Evolutionary conservation across 1,140 invertebrate genomes (phyloP).

Genomic region (Leptopilina clavipes): DNA sequence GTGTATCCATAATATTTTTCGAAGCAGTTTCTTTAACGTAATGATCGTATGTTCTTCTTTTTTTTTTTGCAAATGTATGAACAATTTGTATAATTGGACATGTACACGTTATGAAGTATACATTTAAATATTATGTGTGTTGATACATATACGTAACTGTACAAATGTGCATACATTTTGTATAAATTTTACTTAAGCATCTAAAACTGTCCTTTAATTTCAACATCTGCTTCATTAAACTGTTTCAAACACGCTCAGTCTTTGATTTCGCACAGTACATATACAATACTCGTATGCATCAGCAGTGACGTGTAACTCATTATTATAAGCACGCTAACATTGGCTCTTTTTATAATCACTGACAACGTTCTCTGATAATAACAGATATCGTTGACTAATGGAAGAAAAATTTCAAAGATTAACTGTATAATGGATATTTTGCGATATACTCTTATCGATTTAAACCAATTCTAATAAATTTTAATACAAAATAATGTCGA

Average conservation of each 20-base stretch:
- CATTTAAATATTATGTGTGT: conserved; percentile 6
- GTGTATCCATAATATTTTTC: neutral
- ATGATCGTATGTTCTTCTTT: neutral
- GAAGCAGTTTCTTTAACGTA: neutral
- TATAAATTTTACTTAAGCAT: conserved; percentile 15
- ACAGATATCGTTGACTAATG: conserved; percentile 14
- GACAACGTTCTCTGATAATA: conserved; percentile 11
- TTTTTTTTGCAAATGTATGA: conserved; percentile 16
- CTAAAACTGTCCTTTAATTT: conserved; percentile 24
- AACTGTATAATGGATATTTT: neutral
- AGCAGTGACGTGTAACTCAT: conserved; percentile 6
- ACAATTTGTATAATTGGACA: neutral
- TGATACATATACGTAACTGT: conserved; percentile 26
- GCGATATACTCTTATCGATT: neutral
- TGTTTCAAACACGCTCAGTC: conserved; percentile 29
- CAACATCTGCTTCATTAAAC: conserved; percentile 14
- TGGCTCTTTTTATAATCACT: conserved; percentile 19
- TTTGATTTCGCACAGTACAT: conserved; percentile 19
- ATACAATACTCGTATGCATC: conserved; percentile 2
- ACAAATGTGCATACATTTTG: conserved; percentile 19
- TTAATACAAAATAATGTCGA: neutral
- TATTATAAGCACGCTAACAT: conserved; percentile 21
- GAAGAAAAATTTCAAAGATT: conserved; percentile 28
- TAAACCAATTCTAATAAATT: neutral
- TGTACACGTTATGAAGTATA: conserved; percentile 24